phyloP scores from a whole-genome alignment of 2,797 vertebrate genomes.

The Huso huso region DNA sequence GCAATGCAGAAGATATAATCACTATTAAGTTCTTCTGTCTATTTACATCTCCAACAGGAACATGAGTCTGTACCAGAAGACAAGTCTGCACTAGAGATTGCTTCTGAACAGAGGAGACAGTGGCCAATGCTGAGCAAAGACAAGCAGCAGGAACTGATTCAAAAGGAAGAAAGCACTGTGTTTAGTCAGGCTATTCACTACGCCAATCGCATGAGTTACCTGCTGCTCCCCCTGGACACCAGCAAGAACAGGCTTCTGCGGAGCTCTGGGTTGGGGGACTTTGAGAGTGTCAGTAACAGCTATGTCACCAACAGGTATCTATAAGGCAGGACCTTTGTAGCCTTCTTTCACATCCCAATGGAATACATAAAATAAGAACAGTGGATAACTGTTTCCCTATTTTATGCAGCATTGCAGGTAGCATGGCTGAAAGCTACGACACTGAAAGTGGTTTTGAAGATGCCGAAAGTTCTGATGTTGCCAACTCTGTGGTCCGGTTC shows the following conservation, averaged over 20 bases:
- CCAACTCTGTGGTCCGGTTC: conserved; percentile 89
- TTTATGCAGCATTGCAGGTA: conserved; percentile 80
- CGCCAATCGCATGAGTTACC: conserved; percentile 94
- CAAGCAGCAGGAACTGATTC: conserved; percentile 85
- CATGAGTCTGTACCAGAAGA: conserved; percentile 37
- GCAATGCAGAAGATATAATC: too few species aligned
- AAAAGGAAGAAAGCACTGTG: conserved; percentile 97
- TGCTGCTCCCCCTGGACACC: conserved; percentile 89
- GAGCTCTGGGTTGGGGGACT: conserved; percentile 74
- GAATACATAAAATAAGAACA: too few species aligned
- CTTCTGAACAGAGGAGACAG: conserved; percentile 82
- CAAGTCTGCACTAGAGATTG: conserved; percentile 78
- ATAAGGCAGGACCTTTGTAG: too few species aligned
- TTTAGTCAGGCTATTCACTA: conserved; percentile 99
- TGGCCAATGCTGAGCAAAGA: conserved; percentile 85
- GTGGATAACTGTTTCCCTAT: neutral
- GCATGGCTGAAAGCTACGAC: conserved; percentile 94
- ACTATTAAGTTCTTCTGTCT: neutral
- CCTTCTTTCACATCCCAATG: neutral
- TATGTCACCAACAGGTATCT: conserved; percentile 87
- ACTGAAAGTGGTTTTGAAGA: conserved; percentile 98
- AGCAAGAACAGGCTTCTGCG: conserved; percentile 89
- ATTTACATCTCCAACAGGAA: conserved; percentile 28
- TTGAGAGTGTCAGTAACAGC: conserved; percentile 94
- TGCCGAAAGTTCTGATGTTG: conserved; percentile 84